These are phyloP conservation scores for Dryadula phaetusa DNA, from an alignment of 2,888 invertebrate genomes.

Conservation along the genomic window DNA sequence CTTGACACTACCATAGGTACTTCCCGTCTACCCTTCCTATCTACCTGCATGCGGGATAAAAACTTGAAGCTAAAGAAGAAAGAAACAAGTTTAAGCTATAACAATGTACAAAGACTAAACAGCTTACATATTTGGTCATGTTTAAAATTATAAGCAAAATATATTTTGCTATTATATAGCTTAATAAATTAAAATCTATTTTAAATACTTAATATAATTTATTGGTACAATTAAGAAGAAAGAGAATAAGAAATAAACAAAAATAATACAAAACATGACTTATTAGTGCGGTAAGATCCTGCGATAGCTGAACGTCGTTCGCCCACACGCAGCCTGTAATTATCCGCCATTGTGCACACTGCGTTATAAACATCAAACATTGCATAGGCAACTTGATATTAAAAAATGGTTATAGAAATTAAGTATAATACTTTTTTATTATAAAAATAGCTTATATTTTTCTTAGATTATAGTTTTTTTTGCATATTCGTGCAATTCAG, in stretches of 20 bases:
- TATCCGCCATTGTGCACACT: conserved; percentile 52
- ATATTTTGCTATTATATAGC: no score
- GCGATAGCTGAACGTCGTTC: conserved; percentile 52
- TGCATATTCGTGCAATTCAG: background rate
- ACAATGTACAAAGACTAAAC: no score
- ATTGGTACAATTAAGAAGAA: conserved; percentile 1
- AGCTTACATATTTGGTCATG: no score
- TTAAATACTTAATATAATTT: background rate
- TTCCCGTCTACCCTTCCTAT: no score
- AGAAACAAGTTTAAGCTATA: no score
- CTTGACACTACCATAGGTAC: no score
- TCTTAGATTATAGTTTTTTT: background rate
- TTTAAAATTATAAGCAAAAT: background rate
- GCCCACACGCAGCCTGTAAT: conserved; percentile 45
- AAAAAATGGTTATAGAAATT: background rate
- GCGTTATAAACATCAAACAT: conserved; percentile 46
- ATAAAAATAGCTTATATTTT: background rate
- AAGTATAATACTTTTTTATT: background rate
- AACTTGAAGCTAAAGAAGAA: no score
- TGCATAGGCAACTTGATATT: conserved; percentile 28
- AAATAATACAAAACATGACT: conserved; percentile 42
- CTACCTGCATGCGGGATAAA: no score
- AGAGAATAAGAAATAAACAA: background rate
- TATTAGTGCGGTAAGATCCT: conserved; percentile 55
- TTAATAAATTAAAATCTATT: background rate